These are phyloP conservation scores for Ptychochromis oligacanthus DNA, from an alignment of 2,113 vertebrate genomes.

Conservation along the genomic window DNA sequence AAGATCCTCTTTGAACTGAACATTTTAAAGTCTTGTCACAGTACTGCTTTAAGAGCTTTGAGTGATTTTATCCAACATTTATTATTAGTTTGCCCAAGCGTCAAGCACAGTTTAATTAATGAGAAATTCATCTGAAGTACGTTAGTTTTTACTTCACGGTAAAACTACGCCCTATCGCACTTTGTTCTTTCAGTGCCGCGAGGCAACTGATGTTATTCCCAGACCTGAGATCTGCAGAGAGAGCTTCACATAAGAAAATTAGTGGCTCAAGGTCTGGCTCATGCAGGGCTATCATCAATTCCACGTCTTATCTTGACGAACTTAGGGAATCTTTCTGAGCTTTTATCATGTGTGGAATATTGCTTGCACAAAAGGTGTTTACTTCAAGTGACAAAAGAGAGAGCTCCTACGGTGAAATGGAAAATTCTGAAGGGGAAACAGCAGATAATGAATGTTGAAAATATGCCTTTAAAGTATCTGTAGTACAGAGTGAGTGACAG, in stretches of 20 bases:
- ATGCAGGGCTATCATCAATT: conserved; percentile 25
- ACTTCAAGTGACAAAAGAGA: conserved; percentile 35
- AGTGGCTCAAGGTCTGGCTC: conserved; percentile 32
- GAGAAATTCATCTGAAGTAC: conserved; percentile 10
- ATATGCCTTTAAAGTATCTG: conserved; percentile 13
- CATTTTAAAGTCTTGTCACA: background rate
- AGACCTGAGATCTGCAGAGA: conserved; percentile 32
- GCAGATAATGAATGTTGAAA: conserved; percentile 19
- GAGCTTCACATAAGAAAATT: conserved; percentile 22
- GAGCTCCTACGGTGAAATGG: conserved; percentile 16
- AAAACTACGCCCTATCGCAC: conserved; percentile 16
- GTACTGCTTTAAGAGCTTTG: background rate
- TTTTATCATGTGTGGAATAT: conserved; percentile 18
- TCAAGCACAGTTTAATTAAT: conserved; percentile 14
- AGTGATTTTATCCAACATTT: background rate
- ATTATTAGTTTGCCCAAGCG: background rate
- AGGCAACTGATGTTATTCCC: conserved; percentile 26
- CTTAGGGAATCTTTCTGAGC: conserved; percentile 29
- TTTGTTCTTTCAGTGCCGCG: conserved; percentile 29
- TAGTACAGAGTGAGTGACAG: conserved; percentile 10
- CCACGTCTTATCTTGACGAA: conserved; percentile 38
- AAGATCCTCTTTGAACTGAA: background rate
- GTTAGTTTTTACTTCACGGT: conserved; percentile 8
- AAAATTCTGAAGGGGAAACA: conserved; percentile 18
- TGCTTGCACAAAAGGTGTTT: conserved; percentile 49